Conservation (phyloP, 2,113 vertebrate species). For the Eclectus roratus region DNA sequence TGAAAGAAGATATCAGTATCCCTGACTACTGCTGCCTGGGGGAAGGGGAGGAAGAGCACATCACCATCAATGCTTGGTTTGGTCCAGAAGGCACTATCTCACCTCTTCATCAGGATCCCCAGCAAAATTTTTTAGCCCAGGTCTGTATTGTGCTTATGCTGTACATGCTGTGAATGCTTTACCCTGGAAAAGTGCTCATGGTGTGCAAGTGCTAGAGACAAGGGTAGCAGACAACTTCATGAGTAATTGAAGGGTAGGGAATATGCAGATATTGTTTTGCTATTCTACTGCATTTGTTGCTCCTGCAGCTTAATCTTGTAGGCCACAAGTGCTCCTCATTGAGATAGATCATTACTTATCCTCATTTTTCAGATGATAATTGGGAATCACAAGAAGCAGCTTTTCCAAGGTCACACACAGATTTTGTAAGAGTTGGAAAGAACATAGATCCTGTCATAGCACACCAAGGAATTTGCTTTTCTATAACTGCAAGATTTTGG, state of each 20-base stretch:
- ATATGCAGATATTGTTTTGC: neutral
- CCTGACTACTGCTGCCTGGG: slow-evolving; percentile 97
- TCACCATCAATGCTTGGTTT: slow-evolving; percentile 96
- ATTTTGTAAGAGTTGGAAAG: neutral
- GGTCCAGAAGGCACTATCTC: slow-evolving; percentile 90
- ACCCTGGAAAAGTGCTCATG: neutral
- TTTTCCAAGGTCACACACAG: neutral
- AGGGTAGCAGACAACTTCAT: neutral
- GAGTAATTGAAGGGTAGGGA: neutral
- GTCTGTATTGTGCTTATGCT: slow-evolving; percentile 58
- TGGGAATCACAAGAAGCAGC: neutral
- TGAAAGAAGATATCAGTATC: slow-evolving; percentile 89
- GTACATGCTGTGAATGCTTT: neutral
- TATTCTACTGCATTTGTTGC: neutral
- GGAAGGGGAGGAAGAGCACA: slow-evolving; percentile 87
- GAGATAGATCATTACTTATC: neutral
- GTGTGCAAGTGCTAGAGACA: neutral
- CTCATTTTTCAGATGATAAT: neutral
- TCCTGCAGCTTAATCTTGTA: neutral
- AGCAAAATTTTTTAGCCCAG: slow-evolving; percentile 94
- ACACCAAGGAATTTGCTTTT: neutral
- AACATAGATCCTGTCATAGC: neutral
- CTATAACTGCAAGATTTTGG: neutral
- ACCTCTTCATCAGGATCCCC: slow-evolving; percentile 95
- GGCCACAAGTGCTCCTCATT: neutral